Conservation (phyloP, 2,888 invertebrate genomes). For the Aquatica leii region DNA sequence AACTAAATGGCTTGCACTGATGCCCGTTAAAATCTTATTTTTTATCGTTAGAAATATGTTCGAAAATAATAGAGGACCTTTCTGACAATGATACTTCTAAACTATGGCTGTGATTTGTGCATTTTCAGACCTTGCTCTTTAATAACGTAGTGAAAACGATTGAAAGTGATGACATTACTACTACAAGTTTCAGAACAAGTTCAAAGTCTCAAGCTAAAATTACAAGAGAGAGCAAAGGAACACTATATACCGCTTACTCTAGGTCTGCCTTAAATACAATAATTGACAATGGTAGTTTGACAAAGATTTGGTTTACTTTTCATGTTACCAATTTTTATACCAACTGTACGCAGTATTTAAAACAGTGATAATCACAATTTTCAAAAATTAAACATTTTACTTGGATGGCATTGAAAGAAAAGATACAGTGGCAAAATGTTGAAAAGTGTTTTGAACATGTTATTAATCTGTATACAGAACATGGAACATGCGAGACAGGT, state of each 20-base stretch:
- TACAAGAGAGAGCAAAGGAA: not conserved
- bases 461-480: not conserved
- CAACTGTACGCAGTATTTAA: not conserved
- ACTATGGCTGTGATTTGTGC: conserved; percentile 6
- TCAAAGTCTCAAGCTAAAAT: not conserved
- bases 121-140: conserved; percentile 1
- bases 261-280: no score
- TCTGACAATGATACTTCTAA: conserved; percentile 2
- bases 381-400: no score
- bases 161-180: no score
- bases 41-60: not conserved
- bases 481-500: not conserved
- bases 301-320: not conserved
- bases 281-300: no score
- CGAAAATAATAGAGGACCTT: not conserved
- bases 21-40: conserved; percentile 1
- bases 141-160: no score
- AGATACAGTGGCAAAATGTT: no score
- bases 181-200: no score
- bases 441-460: not conserved
- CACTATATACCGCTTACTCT: not conserved
- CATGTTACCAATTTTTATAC: not conserved
- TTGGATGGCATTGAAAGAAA: not conserved
- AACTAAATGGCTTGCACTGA: not conserved
- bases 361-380: no score